phyloP scores from a whole-genome alignment of 2,888 invertebrate species.

The Petrolisthes manimaculis region DNA sequence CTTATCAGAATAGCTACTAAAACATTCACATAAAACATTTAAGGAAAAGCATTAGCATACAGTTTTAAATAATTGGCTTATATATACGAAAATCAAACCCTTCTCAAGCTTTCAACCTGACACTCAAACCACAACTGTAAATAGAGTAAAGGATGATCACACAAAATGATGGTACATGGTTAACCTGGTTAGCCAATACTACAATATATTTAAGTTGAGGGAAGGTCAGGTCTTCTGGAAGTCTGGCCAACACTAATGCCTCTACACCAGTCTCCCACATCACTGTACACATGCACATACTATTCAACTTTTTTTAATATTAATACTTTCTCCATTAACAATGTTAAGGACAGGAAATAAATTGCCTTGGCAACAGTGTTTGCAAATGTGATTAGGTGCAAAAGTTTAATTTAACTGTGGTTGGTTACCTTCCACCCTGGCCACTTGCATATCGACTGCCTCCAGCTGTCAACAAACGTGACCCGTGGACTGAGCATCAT shows the following conservation, averaged over 20 bases:
- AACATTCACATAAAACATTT: too few relatives aligned
- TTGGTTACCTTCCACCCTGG: background rate
- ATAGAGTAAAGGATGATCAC: too few relatives aligned
- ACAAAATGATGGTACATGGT: too few relatives aligned
- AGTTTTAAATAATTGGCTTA: too few relatives aligned
- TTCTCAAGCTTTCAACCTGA: too few relatives aligned
- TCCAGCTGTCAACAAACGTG: background rate
- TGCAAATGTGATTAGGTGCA: too few relatives aligned
- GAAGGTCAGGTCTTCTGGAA: background rate
- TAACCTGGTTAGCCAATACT: background rate
- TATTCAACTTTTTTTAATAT: background rate
- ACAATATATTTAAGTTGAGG: background rate
- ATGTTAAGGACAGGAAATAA: background rate
- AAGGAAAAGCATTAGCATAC: too few relatives aligned
- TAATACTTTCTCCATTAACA: background rate
- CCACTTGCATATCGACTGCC: background rate
- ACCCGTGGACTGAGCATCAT: background rate
- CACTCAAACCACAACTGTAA: too few relatives aligned
- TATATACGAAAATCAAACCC: too few relatives aligned
- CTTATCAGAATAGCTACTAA: too few relatives aligned
- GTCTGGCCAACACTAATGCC: constrained; percentile 10
- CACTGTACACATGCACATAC: background rate
- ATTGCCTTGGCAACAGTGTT: background rate
- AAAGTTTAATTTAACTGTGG: background rate
- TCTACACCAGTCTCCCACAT: background rate